Evolutionary conservation across 2,888 invertebrate genomes (phyloP).

Genomic region (Salticus scenicus): DNA sequence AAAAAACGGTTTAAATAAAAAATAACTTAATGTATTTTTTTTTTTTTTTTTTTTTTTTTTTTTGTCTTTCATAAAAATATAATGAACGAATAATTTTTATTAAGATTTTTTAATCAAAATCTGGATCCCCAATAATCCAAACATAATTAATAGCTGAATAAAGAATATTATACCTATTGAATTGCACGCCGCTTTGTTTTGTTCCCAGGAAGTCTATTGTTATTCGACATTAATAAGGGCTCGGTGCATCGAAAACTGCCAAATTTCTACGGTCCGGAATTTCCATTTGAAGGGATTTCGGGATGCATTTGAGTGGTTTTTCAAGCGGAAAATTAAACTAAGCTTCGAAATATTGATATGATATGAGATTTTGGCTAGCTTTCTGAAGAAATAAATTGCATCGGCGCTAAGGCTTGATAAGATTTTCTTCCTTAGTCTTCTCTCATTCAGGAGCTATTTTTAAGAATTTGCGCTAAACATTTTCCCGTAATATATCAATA

Average conservation of each 20-base stretch:
- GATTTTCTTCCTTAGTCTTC: not conserved
- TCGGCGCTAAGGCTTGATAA: not conserved
- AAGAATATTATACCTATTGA: not conserved
- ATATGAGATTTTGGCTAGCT: not conserved
- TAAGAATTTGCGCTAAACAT: too few species aligned
- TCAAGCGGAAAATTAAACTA: slow-evolving; percentile 9
- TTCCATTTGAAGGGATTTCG: not conserved
- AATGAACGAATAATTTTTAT: too few species aligned
- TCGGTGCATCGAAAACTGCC: not conserved
- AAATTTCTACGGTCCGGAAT: not conserved
- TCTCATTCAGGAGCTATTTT: too few species aligned
- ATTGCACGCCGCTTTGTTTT: not conserved
- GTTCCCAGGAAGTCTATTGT: not conserved
- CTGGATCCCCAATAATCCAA: too few species aligned
- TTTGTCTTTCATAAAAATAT: too few species aligned
- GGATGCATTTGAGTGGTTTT: not conserved
- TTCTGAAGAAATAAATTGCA: not conserved
- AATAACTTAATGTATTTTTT: too few species aligned
- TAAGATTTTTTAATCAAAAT: too few species aligned
- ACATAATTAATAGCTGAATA: not conserved
- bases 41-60: too few species aligned
- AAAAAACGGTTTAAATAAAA: too few species aligned
- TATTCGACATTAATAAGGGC: not conserved
- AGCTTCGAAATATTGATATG: not conserved
- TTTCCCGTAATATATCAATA: too few species aligned